A percentile compares a stretch with the other conserved stretches of the same genome.
Evolutionary conservation across 2,113 vertebrate genomes (phyloP).

Genomic region (Cyprichromis sp.): DNA sequence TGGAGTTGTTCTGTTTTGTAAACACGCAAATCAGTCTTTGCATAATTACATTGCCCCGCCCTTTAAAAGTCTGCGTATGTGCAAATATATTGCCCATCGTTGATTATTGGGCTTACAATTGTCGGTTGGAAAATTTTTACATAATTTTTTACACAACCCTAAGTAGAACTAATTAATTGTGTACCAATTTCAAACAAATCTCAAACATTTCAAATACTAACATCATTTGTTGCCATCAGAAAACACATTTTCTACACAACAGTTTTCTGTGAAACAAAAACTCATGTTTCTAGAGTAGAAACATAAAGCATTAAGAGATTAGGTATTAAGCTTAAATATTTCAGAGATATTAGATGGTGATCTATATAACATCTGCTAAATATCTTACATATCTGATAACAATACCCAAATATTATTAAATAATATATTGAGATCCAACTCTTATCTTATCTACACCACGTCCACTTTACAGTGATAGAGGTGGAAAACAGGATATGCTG

Average conservation of each 20-base stretch:
- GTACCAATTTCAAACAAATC: not conserved
- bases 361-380: not conserved
- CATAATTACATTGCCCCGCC: not conserved
- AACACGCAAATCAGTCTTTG: not conserved
- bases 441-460: not conserved
- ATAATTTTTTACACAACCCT: not conserved
- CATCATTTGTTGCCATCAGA: not conserved
- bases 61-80: not conserved
- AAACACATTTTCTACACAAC: not conserved
- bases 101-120: fast-evolving
- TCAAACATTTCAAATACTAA: not conserved
- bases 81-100: not conserved
- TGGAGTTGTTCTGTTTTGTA: not conserved
- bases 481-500: not conserved
- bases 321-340: not conserved
- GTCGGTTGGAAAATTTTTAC: not conserved
- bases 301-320: not conserved
- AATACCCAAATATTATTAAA: not conserved
- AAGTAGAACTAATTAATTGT: not conserved
- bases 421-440: not conserved
- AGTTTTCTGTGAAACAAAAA: not conserved
- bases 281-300: not conserved
- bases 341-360: not conserved
- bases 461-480: not conserved
- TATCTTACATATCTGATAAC: not conserved